Base-by-base conservation (phyloP, 2,797 vertebrate genomes). In the Champsocephalus esox region DNA sequence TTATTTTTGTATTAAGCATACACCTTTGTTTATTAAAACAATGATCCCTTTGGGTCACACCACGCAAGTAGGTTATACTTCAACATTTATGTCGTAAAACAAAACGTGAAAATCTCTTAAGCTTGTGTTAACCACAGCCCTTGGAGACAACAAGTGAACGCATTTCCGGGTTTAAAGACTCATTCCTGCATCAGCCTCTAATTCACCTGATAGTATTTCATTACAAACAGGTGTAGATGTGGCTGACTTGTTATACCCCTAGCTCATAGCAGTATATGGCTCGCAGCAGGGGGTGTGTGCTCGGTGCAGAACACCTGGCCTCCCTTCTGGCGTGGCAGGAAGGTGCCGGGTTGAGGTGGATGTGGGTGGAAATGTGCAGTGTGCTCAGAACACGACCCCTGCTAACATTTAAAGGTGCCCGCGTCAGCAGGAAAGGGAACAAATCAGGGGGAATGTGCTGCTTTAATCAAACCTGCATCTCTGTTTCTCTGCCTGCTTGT, bases 391-490 rank as follows among this genome's bases (percentile, higher is more conserved):
- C 77, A 77, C 12, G 75, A 90, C 83, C 87, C 81, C 79, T 44
- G 81, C 66, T 87, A 87, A 81, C 85, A 86, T 86, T 90, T 80
- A 86, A 87, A 93, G 83, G 82, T 87, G 82, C 82, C 76, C 45
- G 59, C 61, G 66, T 91, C 90, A 92, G 91, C 91, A 88, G 85
- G 78, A 89, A 86, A 66, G 57, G 62, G 59, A 80, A 87, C 86
- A 87, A 87, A 85, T 85, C 72, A 55, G 65, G 71, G 28, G 76
- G 83, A 91, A 92, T 91, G 88, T 89, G 88, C 84, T 89, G 80
- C 87, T 93, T 92, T 91, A 89, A 93, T 93, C 85, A 90, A 86
- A 90, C 85, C 78, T 80, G 81, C 75, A 82, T 88, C 79, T 83
- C 71, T 86, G 65, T 83, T 80, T 84, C 65, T 65, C 45, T 46